phyloP scores from a whole-genome alignment of 2,113 vertebrate species.

The Sinocyclocheilus maitianheensis region DNA sequence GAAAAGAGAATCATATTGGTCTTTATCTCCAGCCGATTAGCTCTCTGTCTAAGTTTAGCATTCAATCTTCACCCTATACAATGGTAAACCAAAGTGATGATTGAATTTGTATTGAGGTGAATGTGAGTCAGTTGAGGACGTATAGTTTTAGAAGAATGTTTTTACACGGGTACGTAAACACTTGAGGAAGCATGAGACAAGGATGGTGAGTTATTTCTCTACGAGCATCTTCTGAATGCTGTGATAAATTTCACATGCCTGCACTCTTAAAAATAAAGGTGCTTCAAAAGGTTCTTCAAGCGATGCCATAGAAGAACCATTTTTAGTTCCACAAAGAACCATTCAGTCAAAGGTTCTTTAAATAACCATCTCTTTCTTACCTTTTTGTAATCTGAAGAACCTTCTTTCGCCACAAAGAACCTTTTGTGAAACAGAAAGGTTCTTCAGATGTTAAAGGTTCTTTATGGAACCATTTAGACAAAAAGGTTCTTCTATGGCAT shows the following conservation, averaged over 20 bases:
- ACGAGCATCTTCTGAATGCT: not conserved
- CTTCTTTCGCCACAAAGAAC: too few species aligned
- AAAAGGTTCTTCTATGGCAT: too few species aligned
- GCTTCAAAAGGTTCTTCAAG: too few species aligned
- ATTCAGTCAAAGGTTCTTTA: too few species aligned
- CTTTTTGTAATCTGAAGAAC: too few species aligned
- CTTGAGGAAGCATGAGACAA: not conserved
- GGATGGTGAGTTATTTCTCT: not conserved
- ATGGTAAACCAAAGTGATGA: not conserved
- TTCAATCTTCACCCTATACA: not conserved
- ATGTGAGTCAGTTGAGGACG: not conserved
- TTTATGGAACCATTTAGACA: too few species aligned
- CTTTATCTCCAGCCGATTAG: not conserved
- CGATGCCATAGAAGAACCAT: too few species aligned
- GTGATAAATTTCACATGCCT: not conserved
- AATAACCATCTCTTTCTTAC: too few species aligned
- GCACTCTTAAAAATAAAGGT: too few species aligned
- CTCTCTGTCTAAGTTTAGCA: not conserved
- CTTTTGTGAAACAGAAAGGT: too few species aligned
- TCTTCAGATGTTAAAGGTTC: too few species aligned
- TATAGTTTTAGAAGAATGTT: not conserved
- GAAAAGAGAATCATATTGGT: constrained; percentile 24
- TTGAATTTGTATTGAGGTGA: constrained; percentile 3
- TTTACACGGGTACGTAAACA: not conserved
- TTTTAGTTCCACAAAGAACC: too few species aligned